Evolutionary conservation across 2,888 invertebrate genomes (phyloP).

Genomic region (Ennomos erosarius): DNA sequence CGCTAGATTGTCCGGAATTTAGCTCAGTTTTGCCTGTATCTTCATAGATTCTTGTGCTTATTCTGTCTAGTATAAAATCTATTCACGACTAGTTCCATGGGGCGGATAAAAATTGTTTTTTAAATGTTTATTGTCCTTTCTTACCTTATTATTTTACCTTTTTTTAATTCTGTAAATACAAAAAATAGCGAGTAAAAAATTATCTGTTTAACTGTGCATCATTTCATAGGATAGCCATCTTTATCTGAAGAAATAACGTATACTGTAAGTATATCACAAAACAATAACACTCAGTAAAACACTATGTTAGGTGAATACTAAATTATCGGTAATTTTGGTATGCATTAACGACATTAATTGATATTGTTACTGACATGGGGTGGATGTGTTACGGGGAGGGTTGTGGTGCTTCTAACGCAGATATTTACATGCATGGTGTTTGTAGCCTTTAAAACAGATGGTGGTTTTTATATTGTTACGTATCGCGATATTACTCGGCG

Average conservation of each 20-base stretch:
- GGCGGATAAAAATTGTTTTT: constrained; percentile 35
- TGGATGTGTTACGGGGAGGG: constrained; percentile 34
- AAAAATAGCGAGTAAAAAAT: constrained; percentile 87
- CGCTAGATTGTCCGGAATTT: constrained; percentile 31
- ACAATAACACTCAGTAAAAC: constrained; percentile 83
- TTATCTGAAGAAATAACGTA: constrained; percentile 85
- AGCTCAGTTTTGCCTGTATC: constrained; percentile 32
- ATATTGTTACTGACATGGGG: constrained; percentile 62
- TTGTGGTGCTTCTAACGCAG: constrained; percentile 48
- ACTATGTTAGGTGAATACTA: constrained; percentile 79
- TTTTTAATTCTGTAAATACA: constrained; percentile 81
- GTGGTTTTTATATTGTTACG: constrained; percentile 64
- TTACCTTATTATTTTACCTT: constrained; percentile 64
- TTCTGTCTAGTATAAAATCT: constrained; percentile 26
- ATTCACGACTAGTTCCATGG: constrained; percentile 33
- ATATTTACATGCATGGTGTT: constrained; percentile 70
- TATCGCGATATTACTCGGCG: constrained; percentile 58
- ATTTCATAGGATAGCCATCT: constrained; percentile 90
- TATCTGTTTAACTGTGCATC: constrained; percentile 91
- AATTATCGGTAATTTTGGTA: constrained; percentile 33
- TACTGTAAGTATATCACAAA: constrained; percentile 85
- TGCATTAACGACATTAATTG: constrained; percentile 24
- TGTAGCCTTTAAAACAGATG: constrained; percentile 74
- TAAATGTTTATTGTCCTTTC: constrained; percentile 37
- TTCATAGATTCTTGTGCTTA: constrained; percentile 33